Evolutionary conservation across 2,113 vertebrate species (phyloP).

Genomic region (Macquaria ambigua): DNA sequence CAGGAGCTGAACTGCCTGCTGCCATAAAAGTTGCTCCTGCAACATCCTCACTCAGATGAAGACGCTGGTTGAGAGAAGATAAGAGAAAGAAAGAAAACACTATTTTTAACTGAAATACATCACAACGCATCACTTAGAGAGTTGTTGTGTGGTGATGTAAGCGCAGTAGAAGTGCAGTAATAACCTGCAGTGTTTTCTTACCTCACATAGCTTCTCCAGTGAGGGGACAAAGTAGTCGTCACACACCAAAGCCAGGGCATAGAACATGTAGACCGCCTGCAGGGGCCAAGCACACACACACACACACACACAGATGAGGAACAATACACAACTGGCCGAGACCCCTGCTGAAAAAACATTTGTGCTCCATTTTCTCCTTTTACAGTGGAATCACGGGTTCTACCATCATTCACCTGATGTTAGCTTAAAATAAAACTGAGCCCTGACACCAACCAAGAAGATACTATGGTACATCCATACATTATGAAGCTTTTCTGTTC

Average conservation of each 20-base stretch:
- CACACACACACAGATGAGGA: slow-evolving; percentile 9
- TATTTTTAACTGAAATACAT: not conserved
- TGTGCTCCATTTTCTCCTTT: not conserved
- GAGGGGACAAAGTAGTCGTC: slow-evolving; percentile 99
- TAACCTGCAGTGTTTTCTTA: slow-evolving; percentile 72
- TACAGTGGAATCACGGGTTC: too few relatives aligned
- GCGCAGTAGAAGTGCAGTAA: not conserved
- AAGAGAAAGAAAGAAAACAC: not conserved
- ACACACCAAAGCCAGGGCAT: slow-evolving; percentile 95
- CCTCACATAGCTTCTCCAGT: slow-evolving; percentile 96
- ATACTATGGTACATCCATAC: too few relatives aligned
- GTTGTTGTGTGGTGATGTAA: not conserved
- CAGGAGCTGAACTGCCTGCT: slow-evolving; percentile 96
- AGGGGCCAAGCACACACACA: slow-evolving; percentile 56
- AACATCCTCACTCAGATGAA: slow-evolving; percentile 97
- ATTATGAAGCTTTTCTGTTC: too few relatives aligned
- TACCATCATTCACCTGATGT: too few relatives aligned
- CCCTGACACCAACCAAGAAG: too few relatives aligned
- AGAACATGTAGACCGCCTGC: slow-evolving; percentile 99
- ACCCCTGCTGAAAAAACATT: not conserved
- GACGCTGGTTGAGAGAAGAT: slow-evolving; percentile 82
- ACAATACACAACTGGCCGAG: not conserved
- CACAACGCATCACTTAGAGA: not conserved
- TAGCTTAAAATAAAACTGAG: too few relatives aligned
- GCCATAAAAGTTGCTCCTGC: slow-evolving; percentile 99